phyloP scores from a whole-genome alignment of 2,797 vertebrate genomes.

The Eutrigla gurnardus region DNA sequence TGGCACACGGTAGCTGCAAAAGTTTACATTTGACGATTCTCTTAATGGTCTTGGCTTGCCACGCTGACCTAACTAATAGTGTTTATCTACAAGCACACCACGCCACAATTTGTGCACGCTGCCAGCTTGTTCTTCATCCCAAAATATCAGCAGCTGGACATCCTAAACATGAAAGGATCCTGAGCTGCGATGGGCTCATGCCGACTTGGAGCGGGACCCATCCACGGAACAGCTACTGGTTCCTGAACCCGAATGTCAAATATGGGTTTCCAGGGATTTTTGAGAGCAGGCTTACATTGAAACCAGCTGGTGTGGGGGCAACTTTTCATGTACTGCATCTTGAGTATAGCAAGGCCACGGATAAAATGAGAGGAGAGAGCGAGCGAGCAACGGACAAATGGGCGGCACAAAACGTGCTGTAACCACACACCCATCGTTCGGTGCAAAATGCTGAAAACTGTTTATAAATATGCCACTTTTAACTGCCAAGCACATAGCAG shows the following conservation, averaged over 20 bases:
- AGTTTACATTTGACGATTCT: conserved; percentile 70
- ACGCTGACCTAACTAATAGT: conserved; percentile 73
- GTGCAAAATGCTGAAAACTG: conserved; percentile 68
- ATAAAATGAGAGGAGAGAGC: conserved; percentile 61
- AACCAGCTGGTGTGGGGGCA: conserved; percentile 66
- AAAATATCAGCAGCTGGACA: conserved; percentile 71
- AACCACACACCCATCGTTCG: conserved; percentile 70
- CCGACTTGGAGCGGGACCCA: conserved; percentile 64
- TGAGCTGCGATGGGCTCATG: conserved; percentile 46
- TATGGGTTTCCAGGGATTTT: conserved; percentile 65
- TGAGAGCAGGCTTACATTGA: conserved; percentile 62
- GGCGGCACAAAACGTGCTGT: conserved; percentile 71
- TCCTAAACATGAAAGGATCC: conserved; percentile 65
- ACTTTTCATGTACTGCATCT: conserved; percentile 61
- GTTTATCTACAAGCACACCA: conserved; percentile 78
- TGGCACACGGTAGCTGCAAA: conserved; percentile 63
- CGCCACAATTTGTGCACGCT: conserved; percentile 57
- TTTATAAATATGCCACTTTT: conserved; percentile 79
- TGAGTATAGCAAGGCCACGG: conserved; percentile 51
- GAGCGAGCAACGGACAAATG: conserved; percentile 33
- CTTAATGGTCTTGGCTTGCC: conserved; percentile 74
- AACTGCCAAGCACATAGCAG: conserved; percentile 65
- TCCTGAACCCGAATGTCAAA: conserved; percentile 66
- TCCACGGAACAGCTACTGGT: conserved; percentile 66
- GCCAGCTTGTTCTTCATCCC: conserved; percentile 59